Evolutionary conservation across 2,888 invertebrate genomes (phyloP).

Genomic region (Agelastica alni): DNA sequence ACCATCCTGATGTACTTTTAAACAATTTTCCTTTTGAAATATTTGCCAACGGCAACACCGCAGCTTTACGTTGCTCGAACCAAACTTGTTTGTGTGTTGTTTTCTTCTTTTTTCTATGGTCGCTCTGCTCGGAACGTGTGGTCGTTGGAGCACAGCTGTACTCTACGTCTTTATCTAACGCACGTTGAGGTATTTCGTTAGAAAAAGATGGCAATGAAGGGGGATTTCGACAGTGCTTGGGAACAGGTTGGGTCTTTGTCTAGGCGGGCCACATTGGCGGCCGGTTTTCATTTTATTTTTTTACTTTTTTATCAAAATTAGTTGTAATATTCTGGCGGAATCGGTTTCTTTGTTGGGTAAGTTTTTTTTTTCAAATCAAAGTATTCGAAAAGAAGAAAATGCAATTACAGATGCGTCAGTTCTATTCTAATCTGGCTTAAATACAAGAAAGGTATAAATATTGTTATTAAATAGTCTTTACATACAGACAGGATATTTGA

Average conservation of each 20-base stretch:
- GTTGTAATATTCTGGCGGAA: background rate
- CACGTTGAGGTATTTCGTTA: constrained; percentile 5
- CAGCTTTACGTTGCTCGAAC: constrained; percentile 44
- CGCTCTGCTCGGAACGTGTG: constrained; percentile 23
- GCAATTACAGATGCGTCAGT: too few species aligned
- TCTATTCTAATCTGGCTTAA: too few species aligned
- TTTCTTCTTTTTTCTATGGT: constrained; percentile 16
- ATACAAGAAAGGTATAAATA: too few species aligned
- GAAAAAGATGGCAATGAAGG: constrained; percentile 17
- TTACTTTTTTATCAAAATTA: background rate
- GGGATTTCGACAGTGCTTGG: constrained; percentile 28
- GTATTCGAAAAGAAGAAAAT: too few species aligned
- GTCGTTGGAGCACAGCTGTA: constrained; percentile 36
- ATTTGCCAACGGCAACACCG: constrained; percentile 44
- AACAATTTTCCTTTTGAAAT: too few species aligned
- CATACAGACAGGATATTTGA: too few species aligned
- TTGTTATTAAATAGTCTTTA: too few species aligned
- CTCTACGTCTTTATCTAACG: constrained; percentile 18
- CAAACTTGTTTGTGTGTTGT: constrained; percentile 44
- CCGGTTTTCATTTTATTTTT: background rate
- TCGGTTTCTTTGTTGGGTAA: background rate
- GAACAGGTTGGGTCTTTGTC: constrained; percentile 41
- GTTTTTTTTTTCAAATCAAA: too few species aligned
- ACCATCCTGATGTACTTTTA: too few species aligned
- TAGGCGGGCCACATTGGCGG: constrained; percentile 28